A percentile compares a stretch with the other conserved stretches of the same genome.
Evolutionary conservation across 1,140 invertebrate genomes (phyloP).

Genomic region (Palaemon carinicauda): DNA sequence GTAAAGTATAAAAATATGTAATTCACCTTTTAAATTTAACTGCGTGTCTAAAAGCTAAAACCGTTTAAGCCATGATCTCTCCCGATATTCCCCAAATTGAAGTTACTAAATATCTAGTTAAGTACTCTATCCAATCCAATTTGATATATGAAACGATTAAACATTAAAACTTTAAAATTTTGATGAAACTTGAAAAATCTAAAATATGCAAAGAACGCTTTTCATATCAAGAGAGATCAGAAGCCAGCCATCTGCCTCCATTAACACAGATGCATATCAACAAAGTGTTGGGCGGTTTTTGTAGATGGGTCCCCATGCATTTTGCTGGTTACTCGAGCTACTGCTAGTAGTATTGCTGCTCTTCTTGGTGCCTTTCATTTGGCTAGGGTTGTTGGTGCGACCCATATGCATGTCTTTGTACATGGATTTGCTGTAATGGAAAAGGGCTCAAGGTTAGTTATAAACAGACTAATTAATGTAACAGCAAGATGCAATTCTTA

Average conservation of each 20-base stretch:
- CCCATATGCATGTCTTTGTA: constrained; percentile 36
- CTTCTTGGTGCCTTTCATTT: neutral
- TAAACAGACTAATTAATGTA: no score
- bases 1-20: no score
- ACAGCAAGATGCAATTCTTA: no score
- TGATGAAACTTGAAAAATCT: neutral
- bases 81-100: no score
- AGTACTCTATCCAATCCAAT: no score
- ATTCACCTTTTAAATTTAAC: no score
- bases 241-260: no score
- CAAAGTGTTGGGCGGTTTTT: constrained; percentile 30
- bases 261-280: constrained; percentile 38
- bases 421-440: neutral
- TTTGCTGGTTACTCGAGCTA: neutral
- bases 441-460: neutral
- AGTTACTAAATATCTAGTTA: no score
- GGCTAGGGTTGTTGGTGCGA: neutral
- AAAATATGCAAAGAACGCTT: neutral
- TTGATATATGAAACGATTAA: no score
- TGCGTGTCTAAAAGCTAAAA: no score
- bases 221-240: neutral
- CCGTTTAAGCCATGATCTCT: no score
- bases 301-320: constrained; percentile 26
- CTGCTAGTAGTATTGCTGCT: neutral
- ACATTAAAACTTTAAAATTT: no score